Percentiles rank a stretch among this genome's conserved stretches.
These are phyloP conservation scores for Nasonovia ribisnigri DNA, from an alignment of 2,888 invertebrate genomes.

Conservation along the genomic window DNA sequence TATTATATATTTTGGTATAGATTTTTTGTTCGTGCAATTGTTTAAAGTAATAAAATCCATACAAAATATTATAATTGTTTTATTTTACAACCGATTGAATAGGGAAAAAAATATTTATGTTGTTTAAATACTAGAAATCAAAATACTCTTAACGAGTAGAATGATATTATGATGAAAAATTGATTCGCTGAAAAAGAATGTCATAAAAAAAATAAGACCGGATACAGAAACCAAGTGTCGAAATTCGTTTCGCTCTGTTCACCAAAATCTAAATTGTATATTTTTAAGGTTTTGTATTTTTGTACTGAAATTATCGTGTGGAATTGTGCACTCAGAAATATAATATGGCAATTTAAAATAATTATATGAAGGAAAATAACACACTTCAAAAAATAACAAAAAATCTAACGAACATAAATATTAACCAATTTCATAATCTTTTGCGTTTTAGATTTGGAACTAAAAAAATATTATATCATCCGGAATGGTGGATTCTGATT, in stretches of 20 bases:
- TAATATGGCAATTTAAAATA: not conserved
- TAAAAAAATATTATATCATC: not conserved
- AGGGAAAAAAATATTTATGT: not conserved
- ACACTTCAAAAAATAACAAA: not conserved
- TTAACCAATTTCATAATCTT: not conserved
- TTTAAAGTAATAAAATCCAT: not conserved
- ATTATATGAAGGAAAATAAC: not conserved
- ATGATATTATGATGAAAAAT: not conserved
- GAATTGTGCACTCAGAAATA: not conserved
- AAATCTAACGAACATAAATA: not conserved
- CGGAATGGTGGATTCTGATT: not conserved
- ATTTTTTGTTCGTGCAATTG: not conserved
- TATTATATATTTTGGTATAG: not conserved
- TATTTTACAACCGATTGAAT: not conserved
- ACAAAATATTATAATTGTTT: not conserved
- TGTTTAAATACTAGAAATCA: not conserved
- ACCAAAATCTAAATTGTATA: not conserved
- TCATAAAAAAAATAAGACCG: not conserved
- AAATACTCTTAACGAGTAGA: not conserved
- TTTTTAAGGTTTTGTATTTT: not conserved
- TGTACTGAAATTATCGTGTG: not conserved
- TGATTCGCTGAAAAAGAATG: not conserved
- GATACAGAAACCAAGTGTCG: not conserved
- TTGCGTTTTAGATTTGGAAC: not conserved
- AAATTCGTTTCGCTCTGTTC: not conserved